These are phyloP conservation scores for Hydra vulgaris DNA, from an alignment of 30 jellyfish, hydroid and myxozoan genomes.

Conservation along the genomic window DNA sequence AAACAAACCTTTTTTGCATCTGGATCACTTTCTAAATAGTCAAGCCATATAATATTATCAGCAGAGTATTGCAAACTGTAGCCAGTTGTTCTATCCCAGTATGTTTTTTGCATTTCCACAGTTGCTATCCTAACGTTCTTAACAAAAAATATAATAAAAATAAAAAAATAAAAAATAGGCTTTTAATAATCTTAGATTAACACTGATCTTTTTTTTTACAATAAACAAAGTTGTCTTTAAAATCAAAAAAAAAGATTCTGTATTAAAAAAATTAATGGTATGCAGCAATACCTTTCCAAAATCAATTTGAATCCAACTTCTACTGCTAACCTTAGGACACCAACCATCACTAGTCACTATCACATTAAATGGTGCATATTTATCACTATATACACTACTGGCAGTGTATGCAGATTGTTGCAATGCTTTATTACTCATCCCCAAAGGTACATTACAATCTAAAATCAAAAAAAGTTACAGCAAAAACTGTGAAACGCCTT, in stretches of 20 bases:
- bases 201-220: not conserved
- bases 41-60: slow-evolving; percentile 10
- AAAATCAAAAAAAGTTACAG: not conserved
- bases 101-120: slow-evolving; percentile 9
- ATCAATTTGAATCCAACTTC: slow-evolving; percentile 46
- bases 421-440: not conserved
- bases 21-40: slow-evolving; percentile 15
- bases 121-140: not conserved
- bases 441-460: not conserved
- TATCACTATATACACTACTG: slow-evolving; percentile 8
- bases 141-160: too few species aligned
- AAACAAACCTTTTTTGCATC: not conserved
- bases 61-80: slow-evolving; percentile 7
- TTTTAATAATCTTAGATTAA: too few species aligned
- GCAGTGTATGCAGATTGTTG: slow-evolving; percentile 47
- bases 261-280: too few species aligned
- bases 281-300: slow-evolving; percentile 61
- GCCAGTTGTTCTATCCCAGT: slow-evolving; percentile 25
- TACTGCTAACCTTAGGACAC: slow-evolving; percentile 19
- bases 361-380: slow-evolving; percentile 11
- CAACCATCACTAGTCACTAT: slow-evolving; percentile 11
- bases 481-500: too few species aligned
- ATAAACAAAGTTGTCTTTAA: too few species aligned
- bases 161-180: too few species aligned
- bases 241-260: too few species aligned